phyloP scores from a whole-genome alignment of 1,140 invertebrate species.

The Elymnias hypermnestra region DNA sequence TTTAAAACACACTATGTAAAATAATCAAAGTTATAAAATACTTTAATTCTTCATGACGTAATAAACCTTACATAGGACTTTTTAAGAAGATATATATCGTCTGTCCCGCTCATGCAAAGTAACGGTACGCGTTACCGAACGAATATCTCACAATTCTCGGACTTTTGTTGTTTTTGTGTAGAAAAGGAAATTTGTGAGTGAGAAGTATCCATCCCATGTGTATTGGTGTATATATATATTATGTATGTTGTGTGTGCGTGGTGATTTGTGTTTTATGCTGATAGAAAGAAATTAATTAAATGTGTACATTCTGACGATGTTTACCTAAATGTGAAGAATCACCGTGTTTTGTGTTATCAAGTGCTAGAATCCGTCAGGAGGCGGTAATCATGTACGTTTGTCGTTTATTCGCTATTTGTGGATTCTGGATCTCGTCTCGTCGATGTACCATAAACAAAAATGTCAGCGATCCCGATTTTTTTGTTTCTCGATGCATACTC shows the following conservation, averaged over 20 bases:
- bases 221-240: conserved; percentile 66
- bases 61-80: too few species aligned
- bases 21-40: too few species aligned
- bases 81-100: too few species aligned
- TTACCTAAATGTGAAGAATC: conserved; percentile 72
- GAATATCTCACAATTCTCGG: conserved; percentile 43
- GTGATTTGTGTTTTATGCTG: conserved; percentile 74
- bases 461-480: conserved; percentile 77
- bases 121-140: conserved; percentile 33
- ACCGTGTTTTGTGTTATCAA: conserved; percentile 69
- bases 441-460: conserved; percentile 77
- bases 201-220: conserved; percentile 49
- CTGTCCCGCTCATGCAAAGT: neutral
- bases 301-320: conserved; percentile 65
- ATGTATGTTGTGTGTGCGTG: conserved; percentile 75
- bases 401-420: conserved; percentile 74
- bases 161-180: conserved; percentile 56
- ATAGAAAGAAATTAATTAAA: conserved; percentile 72
- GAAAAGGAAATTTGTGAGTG: conserved; percentile 53
- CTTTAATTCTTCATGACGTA: too few species aligned
- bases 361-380: conserved; percentile 72
- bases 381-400: conserved; percentile 74
- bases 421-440: conserved; percentile 75
- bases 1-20: too few species aligned
- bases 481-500: conserved; percentile 73